Evolutionary conservation across 2,797 vertebrate species (phyloP).

Genomic region (Hoplostethus atlanticus): DNA sequence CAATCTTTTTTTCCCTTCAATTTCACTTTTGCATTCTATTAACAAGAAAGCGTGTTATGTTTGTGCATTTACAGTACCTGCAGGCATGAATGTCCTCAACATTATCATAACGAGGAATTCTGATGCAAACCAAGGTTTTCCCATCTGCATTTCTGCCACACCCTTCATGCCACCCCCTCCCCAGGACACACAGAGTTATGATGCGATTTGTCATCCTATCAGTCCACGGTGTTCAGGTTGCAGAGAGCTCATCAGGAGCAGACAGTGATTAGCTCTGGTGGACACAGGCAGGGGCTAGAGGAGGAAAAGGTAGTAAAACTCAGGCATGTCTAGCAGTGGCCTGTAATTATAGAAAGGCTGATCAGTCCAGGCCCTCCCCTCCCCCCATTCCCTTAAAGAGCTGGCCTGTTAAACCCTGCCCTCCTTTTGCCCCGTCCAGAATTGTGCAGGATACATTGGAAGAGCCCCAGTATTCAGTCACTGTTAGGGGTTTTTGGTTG

Average conservation of each 20-base stretch:
- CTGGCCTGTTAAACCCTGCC: slow-evolving; percentile 58
- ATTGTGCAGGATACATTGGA: slow-evolving; percentile 42
- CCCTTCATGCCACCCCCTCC: slow-evolving; percentile 15
- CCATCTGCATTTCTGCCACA: slow-evolving; percentile 26
- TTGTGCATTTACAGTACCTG: slow-evolving; percentile 34
- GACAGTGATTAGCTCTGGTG: slow-evolving; percentile 42
- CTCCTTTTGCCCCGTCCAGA: slow-evolving; percentile 67
- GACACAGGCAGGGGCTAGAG: not conserved
- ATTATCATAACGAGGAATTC: slow-evolving; percentile 31
- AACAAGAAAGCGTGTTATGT: slow-evolving; percentile 14
- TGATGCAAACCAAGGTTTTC: slow-evolving; percentile 11
- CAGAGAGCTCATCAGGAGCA: slow-evolving; percentile 10
- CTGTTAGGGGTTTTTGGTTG: slow-evolving; percentile 50
- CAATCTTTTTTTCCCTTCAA: too few relatives aligned
- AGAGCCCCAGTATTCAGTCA: slow-evolving; percentile 50
- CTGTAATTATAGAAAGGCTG: slow-evolving; percentile 64
- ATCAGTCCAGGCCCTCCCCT: slow-evolving; percentile 57
- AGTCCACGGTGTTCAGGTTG: slow-evolving; percentile 38
- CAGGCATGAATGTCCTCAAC: slow-evolving; percentile 28
- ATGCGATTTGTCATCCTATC: slow-evolving; percentile 49
- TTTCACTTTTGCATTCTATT: too few relatives aligned
- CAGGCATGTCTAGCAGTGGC: slow-evolving; percentile 41
- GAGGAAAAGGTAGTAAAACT: slow-evolving; percentile 30
- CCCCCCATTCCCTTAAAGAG: slow-evolving; percentile 56
- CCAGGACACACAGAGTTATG: slow-evolving; percentile 45